These are phyloP conservation scores for Agapornis roseicollis DNA, from an alignment of 2,113 vertebrate genomes.

Conservation along the genomic window DNA sequence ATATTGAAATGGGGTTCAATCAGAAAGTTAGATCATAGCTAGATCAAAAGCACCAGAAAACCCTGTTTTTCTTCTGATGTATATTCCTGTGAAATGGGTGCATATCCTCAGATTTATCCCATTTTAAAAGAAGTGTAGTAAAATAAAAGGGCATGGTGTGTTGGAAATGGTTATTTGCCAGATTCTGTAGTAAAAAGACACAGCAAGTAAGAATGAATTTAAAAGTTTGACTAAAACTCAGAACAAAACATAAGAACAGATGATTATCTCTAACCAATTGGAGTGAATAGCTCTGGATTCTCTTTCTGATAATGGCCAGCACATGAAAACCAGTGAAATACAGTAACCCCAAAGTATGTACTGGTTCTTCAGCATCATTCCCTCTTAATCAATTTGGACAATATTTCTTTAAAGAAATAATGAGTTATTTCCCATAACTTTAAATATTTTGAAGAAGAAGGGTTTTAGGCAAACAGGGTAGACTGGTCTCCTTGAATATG, in stretches of 20 bases:
- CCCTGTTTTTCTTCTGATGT: not conserved
- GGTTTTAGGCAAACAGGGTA: not conserved
- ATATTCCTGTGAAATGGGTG: not conserved
- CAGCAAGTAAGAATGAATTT: not conserved
- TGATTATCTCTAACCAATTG: not conserved
- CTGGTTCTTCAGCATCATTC: not conserved
- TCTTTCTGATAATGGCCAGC: not conserved
- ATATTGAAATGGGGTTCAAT: not conserved
- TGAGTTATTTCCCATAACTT: accelerated
- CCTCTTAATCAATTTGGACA: not conserved
- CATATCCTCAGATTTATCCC: not conserved
- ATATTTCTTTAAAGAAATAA: not conserved
- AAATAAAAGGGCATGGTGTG: not conserved
- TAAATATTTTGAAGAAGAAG: not conserved
- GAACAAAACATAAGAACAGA: not conserved
- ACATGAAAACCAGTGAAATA: not conserved
- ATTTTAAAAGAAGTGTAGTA: not conserved
- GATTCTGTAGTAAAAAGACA: not conserved
- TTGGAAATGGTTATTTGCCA: not conserved
- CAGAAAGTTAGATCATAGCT: not conserved
- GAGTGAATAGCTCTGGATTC: not conserved
- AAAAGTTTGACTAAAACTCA: not conserved
- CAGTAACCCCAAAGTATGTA: accelerated
- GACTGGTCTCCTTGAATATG: not conserved
- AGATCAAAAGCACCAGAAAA: not conserved